Conservation (phyloP, 2,113 vertebrate genomes). For the Spermophilus dauricus region DNA sequence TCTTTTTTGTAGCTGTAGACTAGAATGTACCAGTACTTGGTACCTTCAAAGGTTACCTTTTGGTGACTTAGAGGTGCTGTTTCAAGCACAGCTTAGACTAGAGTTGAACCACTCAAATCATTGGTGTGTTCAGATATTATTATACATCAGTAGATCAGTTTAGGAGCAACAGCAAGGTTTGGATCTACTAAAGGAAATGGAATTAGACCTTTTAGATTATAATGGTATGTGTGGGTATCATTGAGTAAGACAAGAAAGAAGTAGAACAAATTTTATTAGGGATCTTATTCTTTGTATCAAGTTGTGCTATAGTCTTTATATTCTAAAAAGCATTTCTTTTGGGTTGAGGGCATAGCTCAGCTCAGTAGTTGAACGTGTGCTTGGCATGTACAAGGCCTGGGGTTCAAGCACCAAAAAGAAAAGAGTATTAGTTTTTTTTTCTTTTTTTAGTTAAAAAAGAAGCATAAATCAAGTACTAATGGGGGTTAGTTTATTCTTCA, state of each 20-base stretch:
- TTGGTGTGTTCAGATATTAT: not conserved
- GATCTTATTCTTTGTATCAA: constrained; percentile 29
- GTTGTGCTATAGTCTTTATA: constrained; percentile 55
- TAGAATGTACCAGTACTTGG: constrained; percentile 50
- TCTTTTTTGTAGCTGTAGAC: constrained; percentile 35
- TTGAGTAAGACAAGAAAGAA: constrained; percentile 50
- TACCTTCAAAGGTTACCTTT: constrained; percentile 49
- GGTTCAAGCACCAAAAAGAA: not conserved
- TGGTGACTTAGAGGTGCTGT: constrained; percentile 59
- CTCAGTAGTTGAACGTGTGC: not conserved
- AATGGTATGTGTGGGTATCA: constrained; percentile 5
- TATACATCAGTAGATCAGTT: constrained; percentile 10
- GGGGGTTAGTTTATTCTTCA: constrained; percentile 1
- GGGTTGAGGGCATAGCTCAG: not conserved
- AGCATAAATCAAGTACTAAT: constrained; percentile 42
- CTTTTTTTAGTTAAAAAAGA: constrained; percentile 44
- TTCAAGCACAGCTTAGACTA: constrained; percentile 58
- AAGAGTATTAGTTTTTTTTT: not conserved
- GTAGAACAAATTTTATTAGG: constrained; percentile 53
- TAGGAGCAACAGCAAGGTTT: constrained; percentile 30
- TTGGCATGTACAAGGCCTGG: not conserved
- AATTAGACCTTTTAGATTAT: constrained; percentile 50
- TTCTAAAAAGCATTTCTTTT: not conserved
- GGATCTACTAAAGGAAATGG: constrained; percentile 15
- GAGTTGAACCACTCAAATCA: constrained; percentile 31